These are phyloP conservation scores for Phalloptychus januarius DNA, from an alignment of 2,797 vertebrate genomes.

Conservation along the genomic window DNA sequence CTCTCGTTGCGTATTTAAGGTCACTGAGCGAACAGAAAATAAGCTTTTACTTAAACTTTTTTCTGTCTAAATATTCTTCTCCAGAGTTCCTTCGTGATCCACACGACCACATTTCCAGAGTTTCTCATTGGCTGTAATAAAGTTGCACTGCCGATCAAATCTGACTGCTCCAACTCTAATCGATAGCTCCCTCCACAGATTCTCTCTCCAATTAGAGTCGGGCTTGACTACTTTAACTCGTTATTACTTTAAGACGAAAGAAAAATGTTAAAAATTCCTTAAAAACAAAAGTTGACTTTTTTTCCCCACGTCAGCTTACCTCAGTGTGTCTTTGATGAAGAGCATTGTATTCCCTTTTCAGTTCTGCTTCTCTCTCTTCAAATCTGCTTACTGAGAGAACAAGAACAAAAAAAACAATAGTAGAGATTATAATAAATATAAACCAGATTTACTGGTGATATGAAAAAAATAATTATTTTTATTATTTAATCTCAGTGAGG, in stretches of 20 bases:
- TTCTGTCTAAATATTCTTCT: not conserved
- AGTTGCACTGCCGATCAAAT: not conserved
- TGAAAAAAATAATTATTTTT: not conserved
- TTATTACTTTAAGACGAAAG: not conserved
- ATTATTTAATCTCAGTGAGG: not conserved
- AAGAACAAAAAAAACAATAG: conserved; percentile 43
- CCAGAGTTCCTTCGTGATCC: not conserved
- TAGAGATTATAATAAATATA: not conserved
- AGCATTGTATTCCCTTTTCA: conserved; percentile 94
- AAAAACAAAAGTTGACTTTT: not conserved
- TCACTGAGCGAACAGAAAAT: not conserved
- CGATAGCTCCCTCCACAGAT: not conserved
- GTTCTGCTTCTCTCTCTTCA: conserved; percentile 94
- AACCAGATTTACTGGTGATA: not conserved
- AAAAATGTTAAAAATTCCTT: not conserved
- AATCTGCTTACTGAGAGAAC: conserved; percentile 88
- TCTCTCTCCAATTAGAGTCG: not conserved
- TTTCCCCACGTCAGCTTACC: conserved; percentile 73
- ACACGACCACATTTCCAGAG: not conserved
- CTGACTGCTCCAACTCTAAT: not conserved
- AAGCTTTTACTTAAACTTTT: not conserved
- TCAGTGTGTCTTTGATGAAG: conserved; percentile 97
- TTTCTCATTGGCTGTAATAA: not conserved
- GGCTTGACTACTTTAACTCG: not conserved
- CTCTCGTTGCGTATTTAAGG: not conserved